Conservation (phyloP, 2,888 invertebrate genomes). For the Chymomyza procnemis region DNA sequence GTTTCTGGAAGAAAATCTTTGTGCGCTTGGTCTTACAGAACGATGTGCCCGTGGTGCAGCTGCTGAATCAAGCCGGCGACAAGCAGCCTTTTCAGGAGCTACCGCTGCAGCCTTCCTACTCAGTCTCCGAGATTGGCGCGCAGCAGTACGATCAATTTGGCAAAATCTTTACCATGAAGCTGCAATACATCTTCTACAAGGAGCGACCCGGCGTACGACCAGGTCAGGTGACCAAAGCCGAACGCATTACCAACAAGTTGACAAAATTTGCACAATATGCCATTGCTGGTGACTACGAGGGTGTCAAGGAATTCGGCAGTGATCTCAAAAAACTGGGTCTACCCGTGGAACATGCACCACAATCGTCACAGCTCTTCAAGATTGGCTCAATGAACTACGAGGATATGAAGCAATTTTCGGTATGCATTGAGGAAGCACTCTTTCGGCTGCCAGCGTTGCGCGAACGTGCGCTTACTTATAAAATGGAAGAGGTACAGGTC, state of each 20-base stretch:
- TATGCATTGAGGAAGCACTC: conserved; percentile 94
- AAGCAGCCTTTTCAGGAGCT: conserved; percentile 97
- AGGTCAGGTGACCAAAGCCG: conserved; percentile 95
- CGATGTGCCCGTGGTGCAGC: conserved; percentile 91
- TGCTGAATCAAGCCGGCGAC: conserved; percentile 89
- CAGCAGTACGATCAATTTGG: conserved; percentile 99
- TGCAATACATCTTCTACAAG: conserved; percentile 97
- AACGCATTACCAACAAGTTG: conserved; percentile 92
- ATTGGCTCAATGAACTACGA: conserved; percentile 93
- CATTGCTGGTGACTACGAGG: conserved; percentile 95
- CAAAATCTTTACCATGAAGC: conserved; percentile 98
- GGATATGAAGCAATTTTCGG: conserved; percentile 94
- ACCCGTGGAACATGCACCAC: conserved; percentile 98
- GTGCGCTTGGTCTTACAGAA: conserved; percentile 88
- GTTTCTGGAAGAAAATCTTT: conserved; percentile 98
- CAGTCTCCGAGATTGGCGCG: conserved; percentile 94
- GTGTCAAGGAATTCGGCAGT: conserved; percentile 95
- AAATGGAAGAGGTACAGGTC: conserved; percentile 97
- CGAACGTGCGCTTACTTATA: conserved; percentile 93
- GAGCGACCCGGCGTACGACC: conserved; percentile 97
- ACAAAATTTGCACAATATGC: conserved; percentile 96
- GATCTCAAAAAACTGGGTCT: conserved; percentile 94
- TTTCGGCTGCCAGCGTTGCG: conserved; percentile 91
- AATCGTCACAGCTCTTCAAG: conserved; percentile 96
- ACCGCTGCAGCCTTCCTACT: conserved; percentile 95